Evolutionary conservation across 2,888 invertebrate genomes (phyloP), one percentile per base, ranked within the genome.

Genomic region (Rhabditophanes sp.): DNA sequence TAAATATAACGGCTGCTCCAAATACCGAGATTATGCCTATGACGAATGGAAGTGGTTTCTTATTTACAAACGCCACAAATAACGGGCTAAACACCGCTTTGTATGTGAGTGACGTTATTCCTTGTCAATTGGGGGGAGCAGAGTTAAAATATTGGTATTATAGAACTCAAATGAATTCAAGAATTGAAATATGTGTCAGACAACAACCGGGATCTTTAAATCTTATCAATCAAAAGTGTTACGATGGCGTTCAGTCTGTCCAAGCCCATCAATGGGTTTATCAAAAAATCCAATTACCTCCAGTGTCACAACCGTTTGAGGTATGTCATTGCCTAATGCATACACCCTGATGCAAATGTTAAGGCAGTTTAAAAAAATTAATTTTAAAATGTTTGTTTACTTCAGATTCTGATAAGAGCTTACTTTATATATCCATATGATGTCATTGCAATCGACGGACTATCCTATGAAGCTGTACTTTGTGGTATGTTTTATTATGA

Each of bases 131-230:
- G 11, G 53, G 53, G 11, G 51, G 48, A 8, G 59, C 54, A 5
- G 49, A 37, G 20, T 30, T 60, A 20, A 47, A 48, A 25, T 56
- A 50, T 30, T 61, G 57, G 59, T 61, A 59, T 39, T 60, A 50
- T 42, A 53, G 53, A 26, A 56, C 56, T 3, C 56, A 56, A 11
- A 24, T 33, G 3, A 41, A 46, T 14, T 48, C 53, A 2, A 34
- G 39, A 6, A 33, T 60, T 20, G 50, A 54, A 22, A 44, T 60
- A 3, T 62, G 60, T 39, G 48, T 54, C 2, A 41, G 54, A 5
- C 48, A 50, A 26, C 59, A 55, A 9, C 56, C 55, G 4, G 54
- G 54, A n/a, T 49, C 40, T 23, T 28, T 30, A 20, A 53, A 54
- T 17, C 32, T 46, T 17, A 28, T 33, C 15, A 35, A 41, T 12